Percentiles rank a stretch among this genome's conserved stretches.
These are phyloP conservation scores for Zaprionus inermis DNA, from an alignment of 1,140 invertebrate species.

Conservation along the genomic window DNA sequence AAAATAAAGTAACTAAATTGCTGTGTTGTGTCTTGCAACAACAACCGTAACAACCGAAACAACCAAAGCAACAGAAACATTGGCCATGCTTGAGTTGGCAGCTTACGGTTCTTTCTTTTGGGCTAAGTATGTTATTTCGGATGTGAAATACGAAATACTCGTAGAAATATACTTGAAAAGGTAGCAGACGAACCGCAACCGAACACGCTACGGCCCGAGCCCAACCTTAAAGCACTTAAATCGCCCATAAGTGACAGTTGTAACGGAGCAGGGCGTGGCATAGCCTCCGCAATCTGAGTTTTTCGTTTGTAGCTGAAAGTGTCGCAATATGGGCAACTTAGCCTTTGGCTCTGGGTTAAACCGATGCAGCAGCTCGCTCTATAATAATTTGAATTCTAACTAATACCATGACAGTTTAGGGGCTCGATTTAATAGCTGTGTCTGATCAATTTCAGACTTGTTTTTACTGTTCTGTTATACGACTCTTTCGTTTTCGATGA, in stretches of 20 bases:
- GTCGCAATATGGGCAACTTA: slow-evolving; percentile 54
- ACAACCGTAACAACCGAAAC: slow-evolving; percentile 39
- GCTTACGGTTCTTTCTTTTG: slow-evolving; percentile 56
- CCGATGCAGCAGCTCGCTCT: slow-evolving; percentile 10
- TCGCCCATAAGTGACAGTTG: slow-evolving; percentile 56
- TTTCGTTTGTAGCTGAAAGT: slow-evolving; percentile 36
- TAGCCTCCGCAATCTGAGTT: slow-evolving; percentile 15
- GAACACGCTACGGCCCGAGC: slow-evolving; percentile 34
- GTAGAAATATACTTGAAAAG: slow-evolving; percentile 56
- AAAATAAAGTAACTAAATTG: slow-evolving; percentile 51
- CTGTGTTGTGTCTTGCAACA: slow-evolving; percentile 46
- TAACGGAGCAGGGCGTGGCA: slow-evolving; percentile 53
- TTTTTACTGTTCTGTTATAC: slow-evolving; percentile 8
- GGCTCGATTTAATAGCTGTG: slow-evolving; percentile 2
- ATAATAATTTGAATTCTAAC: slow-evolving; percentile 51
- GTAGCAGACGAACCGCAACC: slow-evolving; percentile 62
- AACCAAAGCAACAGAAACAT: slow-evolving; percentile 32
- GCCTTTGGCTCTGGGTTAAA: slow-evolving; percentile 7
- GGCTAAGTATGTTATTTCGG: slow-evolving; percentile 40
- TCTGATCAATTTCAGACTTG: slow-evolving; percentile 41
- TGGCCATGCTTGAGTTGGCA: slow-evolving; percentile 64
- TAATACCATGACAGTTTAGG: slow-evolving; percentile 10
- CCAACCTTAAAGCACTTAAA: slow-evolving; percentile 63
- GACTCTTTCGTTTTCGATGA: slow-evolving; percentile 13
- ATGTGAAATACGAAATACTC: slow-evolving; percentile 61